Base-by-base conservation (phyloP, 1,140 invertebrate species). In the Drosophila serrata region DNA sequence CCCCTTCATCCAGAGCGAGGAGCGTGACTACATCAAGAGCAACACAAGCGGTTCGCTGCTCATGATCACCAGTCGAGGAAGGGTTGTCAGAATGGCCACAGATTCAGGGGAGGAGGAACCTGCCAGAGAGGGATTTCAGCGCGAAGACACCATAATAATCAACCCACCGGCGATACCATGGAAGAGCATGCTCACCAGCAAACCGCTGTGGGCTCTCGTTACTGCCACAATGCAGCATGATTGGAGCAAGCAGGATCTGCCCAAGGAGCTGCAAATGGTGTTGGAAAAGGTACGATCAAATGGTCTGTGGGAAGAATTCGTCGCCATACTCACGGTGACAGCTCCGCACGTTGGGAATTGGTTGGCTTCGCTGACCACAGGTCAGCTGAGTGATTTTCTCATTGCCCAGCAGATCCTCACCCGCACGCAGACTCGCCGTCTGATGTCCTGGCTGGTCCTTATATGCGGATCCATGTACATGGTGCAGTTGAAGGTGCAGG, bases 191-290 rank as follows among this genome's bases (percentile, higher is more conserved):
- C 91, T 97, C 1, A 95, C 92, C 39, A 97, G 96, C 6, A 92
- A 94, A 3, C 95, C 95, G 0, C 63, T 95, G 6, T 95, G 94
- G 94, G 95, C 95, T 4, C 81, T 95, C n/a, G 93, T 95, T 11
- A 93, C 93, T 42, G 93, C 93, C 15, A 97, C 98, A 82, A 92
- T 94, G 82, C 79, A 90, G 13, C 96, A 97, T 85, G 97, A 97
- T 91, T 98, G 97, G 95, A 96, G 96, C 1, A 96, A 97, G 82
- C 97, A 97, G 81, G 97, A 96, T 6, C 94, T 98, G 93, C 94
- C 98, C 15, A 97, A 96, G 15, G 96, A 97, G 80, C 94, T 99
- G 12, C 97, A 98, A 6, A 13, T 55, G 22, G 8, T 75, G 19
- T 46, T 87, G 11, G 43, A 80, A 0, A 51, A 88, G 2, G 8